phyloP scores from a whole-genome alignment of 1,140 invertebrate species.

The Caenorhabditis brenneri region DNA sequence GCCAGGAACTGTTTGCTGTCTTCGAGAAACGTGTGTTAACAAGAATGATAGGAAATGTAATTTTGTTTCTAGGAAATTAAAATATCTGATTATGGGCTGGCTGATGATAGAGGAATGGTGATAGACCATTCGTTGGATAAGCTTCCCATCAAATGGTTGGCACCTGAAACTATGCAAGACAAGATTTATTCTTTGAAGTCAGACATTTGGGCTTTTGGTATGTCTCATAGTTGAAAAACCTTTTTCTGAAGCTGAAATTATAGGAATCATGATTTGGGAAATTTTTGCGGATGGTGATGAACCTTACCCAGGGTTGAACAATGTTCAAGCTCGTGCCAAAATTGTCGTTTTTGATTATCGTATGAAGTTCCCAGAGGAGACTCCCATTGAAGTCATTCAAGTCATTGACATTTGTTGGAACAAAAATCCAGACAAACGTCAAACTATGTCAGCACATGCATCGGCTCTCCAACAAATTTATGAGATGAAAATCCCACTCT shows the following conservation, averaged over 20 bases:
- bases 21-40: conserved; percentile 38
- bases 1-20: conserved; percentile 58
- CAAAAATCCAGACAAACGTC: conserved; percentile 43
- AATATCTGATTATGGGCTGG: conserved; percentile 61
- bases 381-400: not conserved
- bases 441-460: not conserved
- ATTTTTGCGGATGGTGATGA: conserved; percentile 60
- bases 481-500: not conserved
- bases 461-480: not conserved
- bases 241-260: too few relatives aligned
- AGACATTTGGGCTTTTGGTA: conserved; percentile 61
- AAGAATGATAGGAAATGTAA: not conserved
- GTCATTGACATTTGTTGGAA: conserved; percentile 43
- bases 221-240: not conserved
- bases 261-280: conserved; percentile 48
- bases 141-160: conserved; percentile 79
- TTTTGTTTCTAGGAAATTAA: conserved; percentile 51
- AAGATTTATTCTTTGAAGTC: conserved; percentile 61
- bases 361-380: conserved; percentile 60
- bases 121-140: conserved; percentile 84
- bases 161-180: conserved; percentile 67
- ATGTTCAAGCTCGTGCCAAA: conserved; percentile 60
- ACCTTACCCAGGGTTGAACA: conserved; percentile 61
- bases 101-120: conserved; percentile 51
- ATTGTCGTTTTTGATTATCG: conserved; percentile 59